Evolutionary conservation across 2,797 vertebrate species (phyloP).

Genomic region (Ptychobarbus kaznakovi): DNA sequence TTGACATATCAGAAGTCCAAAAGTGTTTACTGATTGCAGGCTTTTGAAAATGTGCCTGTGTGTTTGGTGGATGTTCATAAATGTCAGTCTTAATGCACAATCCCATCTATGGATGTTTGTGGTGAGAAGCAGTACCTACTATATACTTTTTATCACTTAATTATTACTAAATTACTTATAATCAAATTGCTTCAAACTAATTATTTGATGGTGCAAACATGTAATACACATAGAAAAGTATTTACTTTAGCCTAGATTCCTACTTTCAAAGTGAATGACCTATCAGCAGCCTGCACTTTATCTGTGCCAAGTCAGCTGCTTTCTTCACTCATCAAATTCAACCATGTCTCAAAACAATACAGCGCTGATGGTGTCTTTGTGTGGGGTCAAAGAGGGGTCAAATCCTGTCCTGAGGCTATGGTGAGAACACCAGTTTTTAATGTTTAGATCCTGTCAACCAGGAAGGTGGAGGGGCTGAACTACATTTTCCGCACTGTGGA

Average conservation of each 20-base stretch:
- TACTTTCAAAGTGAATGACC: slow-evolving; percentile 13
- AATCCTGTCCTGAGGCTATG: slow-evolving; percentile 64
- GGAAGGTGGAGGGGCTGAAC: slow-evolving; percentile 87
- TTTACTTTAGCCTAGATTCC: background rate
- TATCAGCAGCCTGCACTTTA: slow-evolving; percentile 49
- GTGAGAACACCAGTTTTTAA: slow-evolving; percentile 76
- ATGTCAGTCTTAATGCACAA: slow-evolving; percentile 19
- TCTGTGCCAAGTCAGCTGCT: slow-evolving; percentile 71
- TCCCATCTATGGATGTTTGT: background rate
- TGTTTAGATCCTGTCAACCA: slow-evolving; percentile 79
- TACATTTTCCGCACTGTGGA: too few relatives aligned
- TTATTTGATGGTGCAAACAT: background rate
- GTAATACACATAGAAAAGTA: background rate
- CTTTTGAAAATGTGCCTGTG: background rate
- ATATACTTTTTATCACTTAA: background rate
- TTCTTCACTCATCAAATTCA: slow-evolving; percentile 39
- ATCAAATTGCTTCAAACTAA: background rate
- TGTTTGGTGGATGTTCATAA: background rate
- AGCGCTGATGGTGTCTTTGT: slow-evolving; percentile 28
- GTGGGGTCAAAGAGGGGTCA: slow-evolving; percentile 43
- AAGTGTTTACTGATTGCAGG: background rate
- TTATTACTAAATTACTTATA: background rate
- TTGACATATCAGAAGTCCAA: slow-evolving; percentile 30
- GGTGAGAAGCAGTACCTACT: background rate
- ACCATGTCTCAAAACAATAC: slow-evolving; percentile 41